Conservation (phyloP, 2,113 vertebrate genomes). For the Clarias gariepinus region DNA sequence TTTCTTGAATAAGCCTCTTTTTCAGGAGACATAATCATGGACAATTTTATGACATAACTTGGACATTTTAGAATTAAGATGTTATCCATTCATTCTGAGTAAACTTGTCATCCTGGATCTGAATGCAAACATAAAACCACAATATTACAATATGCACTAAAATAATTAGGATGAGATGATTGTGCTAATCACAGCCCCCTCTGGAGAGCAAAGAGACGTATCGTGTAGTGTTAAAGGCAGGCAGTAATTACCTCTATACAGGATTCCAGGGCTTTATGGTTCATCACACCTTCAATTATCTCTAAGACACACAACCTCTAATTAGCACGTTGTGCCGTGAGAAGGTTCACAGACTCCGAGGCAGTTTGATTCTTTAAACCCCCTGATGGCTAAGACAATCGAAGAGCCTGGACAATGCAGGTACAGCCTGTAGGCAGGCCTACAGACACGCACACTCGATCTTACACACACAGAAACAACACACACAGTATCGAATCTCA, state of each 20-base stretch:
- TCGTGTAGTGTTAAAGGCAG: neutral
- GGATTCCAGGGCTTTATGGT: neutral
- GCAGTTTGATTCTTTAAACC: constrained; percentile 1
- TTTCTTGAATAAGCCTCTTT: no score
- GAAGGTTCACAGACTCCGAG: neutral
- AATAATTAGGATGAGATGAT: neutral
- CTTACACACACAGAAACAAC: constrained; percentile 30
- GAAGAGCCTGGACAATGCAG: neutral
- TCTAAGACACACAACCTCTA: neutral
- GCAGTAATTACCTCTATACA: neutral
- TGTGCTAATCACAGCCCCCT: neutral
- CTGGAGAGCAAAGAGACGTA: neutral
- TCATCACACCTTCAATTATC: constrained; percentile 19
- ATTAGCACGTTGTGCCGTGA: neutral
- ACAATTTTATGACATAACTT: no score
- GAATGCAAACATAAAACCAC: neutral
- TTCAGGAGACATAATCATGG: no score
- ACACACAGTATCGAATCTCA: constrained; percentile 44
- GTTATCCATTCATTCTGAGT: neutral
- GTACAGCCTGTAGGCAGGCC: neutral
- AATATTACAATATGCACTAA: neutral
- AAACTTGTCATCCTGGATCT: neutral
- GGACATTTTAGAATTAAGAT: neutral
- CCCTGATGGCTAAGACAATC: neutral
- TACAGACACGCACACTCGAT: neutral